These are phyloP conservation scores for Emydocephalus ijimae DNA, from an alignment of 2,113 vertebrate genomes.

Conservation along the genomic window DNA sequence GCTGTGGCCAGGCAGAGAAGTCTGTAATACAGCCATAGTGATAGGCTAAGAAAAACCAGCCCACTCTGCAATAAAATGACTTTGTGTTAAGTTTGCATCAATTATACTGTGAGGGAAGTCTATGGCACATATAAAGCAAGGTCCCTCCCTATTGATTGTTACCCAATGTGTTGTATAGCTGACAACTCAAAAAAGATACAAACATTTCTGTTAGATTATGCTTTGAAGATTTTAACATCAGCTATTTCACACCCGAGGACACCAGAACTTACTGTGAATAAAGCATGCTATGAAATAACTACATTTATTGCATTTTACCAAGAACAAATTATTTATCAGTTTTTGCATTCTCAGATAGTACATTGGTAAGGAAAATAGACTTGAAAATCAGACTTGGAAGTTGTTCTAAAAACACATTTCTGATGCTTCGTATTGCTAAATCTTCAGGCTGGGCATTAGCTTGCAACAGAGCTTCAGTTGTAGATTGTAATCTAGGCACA, in stretches of 20 bases:
- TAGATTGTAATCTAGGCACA: neutral
- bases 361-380: neutral
- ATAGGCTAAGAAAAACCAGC: neutral
- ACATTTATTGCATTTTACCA: neutral
- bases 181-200: neutral
- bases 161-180: neutral
- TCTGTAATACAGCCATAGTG: neutral
- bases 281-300: neutral
- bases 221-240: neutral
- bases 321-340: neutral
- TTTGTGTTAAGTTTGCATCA: neutral
- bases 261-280: neutral
- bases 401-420: neutral
- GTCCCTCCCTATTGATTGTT: neutral
- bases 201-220: neutral
- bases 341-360: neutral
- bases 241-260: neutral
- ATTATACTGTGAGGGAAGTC: neutral
- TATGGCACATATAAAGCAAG: neutral
- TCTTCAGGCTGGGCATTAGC: neutral
- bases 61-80: neutral
- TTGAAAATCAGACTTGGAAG: neutral
- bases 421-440: neutral
- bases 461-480: neutral
- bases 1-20: conserved; percentile 50